Conservation (phyloP, 2,113 vertebrate genomes). For the Embiotoca jacksoni region DNA sequence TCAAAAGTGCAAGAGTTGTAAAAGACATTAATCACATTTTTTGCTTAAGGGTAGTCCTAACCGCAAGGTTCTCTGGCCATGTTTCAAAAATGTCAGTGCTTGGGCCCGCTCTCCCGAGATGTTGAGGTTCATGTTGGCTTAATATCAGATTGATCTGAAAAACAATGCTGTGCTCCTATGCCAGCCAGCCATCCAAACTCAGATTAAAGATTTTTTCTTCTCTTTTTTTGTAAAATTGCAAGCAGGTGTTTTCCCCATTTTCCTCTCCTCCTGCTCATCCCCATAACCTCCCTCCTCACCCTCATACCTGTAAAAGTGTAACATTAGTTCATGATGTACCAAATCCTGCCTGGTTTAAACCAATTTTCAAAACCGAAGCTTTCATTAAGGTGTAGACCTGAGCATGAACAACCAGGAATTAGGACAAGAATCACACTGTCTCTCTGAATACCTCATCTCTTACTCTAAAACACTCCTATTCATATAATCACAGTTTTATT, state of each 20-base stretch:
- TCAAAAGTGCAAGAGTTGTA: conserved; percentile 38
- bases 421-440: conserved; percentile 59
- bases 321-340: conserved; percentile 60
- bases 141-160: conserved; percentile 82
- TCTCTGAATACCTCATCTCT: conserved; percentile 41
- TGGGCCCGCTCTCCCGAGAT: conserved; percentile 53
- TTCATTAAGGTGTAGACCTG: conserved; percentile 58
- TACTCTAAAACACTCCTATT: conserved; percentile 34
- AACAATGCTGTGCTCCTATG: conserved; percentile 70
- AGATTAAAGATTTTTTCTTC: conserved; percentile 64
- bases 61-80: conserved; percentile 58
- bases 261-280: conserved; percentile 59
- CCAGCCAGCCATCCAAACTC: conserved; percentile 71
- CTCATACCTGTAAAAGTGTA: conserved; percentile 64
- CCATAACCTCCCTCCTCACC: conserved; percentile 38
- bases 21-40: conserved; percentile 70
- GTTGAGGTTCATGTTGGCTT: conserved; percentile 74
- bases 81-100: conserved; percentile 72
- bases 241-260: conserved; percentile 83
- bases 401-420: conserved; percentile 66
- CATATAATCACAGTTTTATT: conserved; percentile 47
- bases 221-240: conserved; percentile 80
- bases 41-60: conserved; percentile 23
- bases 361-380: conserved; percentile 51
- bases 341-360: conserved; percentile 59